A percentile compares a stretch with the other conserved stretches of the same genome.
These are phyloP conservation scores for Perodicticus potto DNA, from an alignment of 2,797 vertebrate genomes.

Conservation along the genomic window DNA sequence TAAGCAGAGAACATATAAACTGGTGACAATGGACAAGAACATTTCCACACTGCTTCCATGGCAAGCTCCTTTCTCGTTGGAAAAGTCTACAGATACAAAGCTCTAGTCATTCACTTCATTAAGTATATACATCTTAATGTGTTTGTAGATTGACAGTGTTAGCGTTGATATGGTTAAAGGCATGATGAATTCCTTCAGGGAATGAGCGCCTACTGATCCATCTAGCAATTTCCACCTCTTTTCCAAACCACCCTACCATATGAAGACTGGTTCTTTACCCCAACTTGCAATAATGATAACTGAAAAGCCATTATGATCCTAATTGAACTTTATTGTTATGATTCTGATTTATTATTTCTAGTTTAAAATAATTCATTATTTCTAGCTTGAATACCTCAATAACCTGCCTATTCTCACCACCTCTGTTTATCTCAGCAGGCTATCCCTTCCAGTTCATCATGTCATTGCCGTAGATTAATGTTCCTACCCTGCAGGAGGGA, in stretches of 20 bases:
- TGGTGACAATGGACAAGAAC: not conserved
- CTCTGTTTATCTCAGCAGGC: not conserved
- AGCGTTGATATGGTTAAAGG: not conserved
- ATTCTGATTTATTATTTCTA: not conserved
- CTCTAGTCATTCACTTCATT: no score
- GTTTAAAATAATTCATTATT: slow-evolving; percentile 14
- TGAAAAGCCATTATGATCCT: not conserved
- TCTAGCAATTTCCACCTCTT: not conserved
- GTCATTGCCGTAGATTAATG: not conserved
- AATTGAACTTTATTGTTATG: not conserved
- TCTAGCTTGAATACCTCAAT: not conserved
- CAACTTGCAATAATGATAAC: not conserved
- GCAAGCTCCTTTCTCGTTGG: not conserved
- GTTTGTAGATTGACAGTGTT: not conserved
- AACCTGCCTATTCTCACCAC: not conserved
- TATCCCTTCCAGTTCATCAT: not conserved
- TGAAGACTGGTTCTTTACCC: not conserved
- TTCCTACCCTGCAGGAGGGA: not conserved
- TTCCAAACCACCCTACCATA: not conserved
- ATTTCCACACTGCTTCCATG: not conserved
- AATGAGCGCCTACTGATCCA: not conserved
- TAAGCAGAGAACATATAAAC: fast-evolving
- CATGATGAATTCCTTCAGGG: not conserved
- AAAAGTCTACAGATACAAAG: not conserved
- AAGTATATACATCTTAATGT: not conserved